Conservation (phyloP, 2,113 vertebrate genomes). For the Nibea albiflora region DNA sequence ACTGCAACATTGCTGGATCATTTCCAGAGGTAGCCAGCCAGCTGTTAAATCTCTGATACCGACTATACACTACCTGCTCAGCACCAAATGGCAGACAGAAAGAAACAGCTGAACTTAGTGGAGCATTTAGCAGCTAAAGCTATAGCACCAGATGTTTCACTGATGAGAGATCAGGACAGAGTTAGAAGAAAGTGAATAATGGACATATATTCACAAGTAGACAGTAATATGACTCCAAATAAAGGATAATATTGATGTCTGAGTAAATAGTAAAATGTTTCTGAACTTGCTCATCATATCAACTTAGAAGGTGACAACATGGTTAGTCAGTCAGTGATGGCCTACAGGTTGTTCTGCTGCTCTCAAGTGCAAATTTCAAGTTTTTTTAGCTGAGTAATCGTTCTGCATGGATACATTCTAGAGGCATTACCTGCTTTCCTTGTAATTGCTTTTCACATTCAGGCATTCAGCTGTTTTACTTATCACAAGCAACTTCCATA, state of each 20-base stretch:
- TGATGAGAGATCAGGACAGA: not conserved
- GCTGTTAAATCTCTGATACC: not conserved
- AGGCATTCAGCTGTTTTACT: not conserved
- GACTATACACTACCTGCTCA: not conserved
- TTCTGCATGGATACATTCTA: no score
- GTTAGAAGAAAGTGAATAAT: not conserved
- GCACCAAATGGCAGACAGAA: not conserved
- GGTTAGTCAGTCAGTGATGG: no score
- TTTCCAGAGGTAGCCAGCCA: not conserved
- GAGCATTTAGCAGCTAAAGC: not conserved
- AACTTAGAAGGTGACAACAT: no score
- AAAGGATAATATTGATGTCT: not conserved
- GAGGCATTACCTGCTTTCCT: not conserved
- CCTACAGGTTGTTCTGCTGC: not conserved
- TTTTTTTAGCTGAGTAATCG: no score
- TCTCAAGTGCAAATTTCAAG: no score
- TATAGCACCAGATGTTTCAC: not conserved
- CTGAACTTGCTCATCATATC: not conserved
- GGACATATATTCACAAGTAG: not conserved
- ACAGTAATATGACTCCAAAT: not conserved
- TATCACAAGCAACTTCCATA: not conserved
- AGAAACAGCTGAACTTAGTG: not conserved
- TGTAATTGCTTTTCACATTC: not conserved
- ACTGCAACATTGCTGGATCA: not conserved
- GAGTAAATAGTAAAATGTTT: not conserved